These are phyloP conservation scores for Rattus norvegicus DNA, from an alignment of 2,113 vertebrate species.

Conservation along the genomic window DNA sequence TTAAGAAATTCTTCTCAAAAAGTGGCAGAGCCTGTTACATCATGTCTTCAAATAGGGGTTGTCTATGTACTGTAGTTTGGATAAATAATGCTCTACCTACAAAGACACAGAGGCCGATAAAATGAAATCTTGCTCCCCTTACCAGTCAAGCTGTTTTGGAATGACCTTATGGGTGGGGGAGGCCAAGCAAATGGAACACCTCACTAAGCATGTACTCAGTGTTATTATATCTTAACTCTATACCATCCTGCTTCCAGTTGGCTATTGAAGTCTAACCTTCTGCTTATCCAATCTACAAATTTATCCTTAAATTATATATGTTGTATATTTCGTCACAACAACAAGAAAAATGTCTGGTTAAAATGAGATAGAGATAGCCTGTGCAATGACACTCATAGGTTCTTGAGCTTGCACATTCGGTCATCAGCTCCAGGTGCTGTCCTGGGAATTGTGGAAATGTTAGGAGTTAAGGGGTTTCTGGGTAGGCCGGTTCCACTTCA, in stretches of 20 bases:
- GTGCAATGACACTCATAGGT: neutral
- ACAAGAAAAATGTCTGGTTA: neutral
- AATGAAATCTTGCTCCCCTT: neutral
- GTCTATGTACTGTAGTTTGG: neutral
- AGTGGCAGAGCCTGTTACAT: neutral
- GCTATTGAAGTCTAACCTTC: no score
- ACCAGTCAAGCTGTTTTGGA: neutral
- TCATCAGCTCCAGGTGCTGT: neutral
- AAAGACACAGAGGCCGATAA: neutral
- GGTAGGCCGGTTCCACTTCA: neutral
- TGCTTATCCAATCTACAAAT: neutral
- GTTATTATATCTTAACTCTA: neutral
- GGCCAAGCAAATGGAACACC: neutral
- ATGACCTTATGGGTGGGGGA: neutral
- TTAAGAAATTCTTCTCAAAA: neutral
- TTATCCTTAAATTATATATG: neutral
- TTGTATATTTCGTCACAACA: neutral
- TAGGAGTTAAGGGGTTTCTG: neutral
- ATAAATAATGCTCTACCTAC: neutral
- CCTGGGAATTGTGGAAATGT: no score
- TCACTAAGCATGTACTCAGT: no score
- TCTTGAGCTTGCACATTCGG: neutral
- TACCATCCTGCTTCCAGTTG: no score
- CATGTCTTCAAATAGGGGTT: neutral
- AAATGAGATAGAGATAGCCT: neutral